Conservation (phyloP, 2,888 invertebrate species). For the Lapara coniferarum region DNA sequence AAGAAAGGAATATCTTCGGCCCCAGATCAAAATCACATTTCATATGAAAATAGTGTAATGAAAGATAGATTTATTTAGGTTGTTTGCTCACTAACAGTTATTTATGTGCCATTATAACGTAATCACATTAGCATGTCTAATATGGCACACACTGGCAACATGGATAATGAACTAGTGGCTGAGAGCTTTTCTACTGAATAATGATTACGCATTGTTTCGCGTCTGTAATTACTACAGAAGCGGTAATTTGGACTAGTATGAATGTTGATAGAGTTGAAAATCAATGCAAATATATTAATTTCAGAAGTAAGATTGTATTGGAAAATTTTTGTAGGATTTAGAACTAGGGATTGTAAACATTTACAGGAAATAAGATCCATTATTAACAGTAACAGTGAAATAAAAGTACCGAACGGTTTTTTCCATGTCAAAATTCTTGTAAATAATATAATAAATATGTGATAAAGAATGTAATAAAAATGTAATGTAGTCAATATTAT, state of each 20-base stretch:
- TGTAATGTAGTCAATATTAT: too few species aligned
- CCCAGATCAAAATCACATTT: not conserved
- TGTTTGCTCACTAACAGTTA: slow-evolving; percentile 25
- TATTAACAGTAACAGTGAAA: too few species aligned
- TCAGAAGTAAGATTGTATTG: too few species aligned
- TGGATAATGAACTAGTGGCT: not conserved
- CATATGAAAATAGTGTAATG: slow-evolving; percentile 3
- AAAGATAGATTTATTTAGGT: not conserved
- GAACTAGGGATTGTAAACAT: too few species aligned
- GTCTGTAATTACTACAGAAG: not conserved
- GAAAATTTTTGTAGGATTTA: too few species aligned
- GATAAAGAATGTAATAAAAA: too few species aligned
- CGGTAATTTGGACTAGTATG: not conserved
- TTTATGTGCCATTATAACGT: slow-evolving; percentile 31
- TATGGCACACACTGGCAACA: slow-evolving; percentile 16
- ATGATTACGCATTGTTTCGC: not conserved
- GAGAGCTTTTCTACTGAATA: not conserved
- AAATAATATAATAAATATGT: too few species aligned
- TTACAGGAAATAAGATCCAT: too few species aligned
- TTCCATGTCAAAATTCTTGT: too few species aligned
- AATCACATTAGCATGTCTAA: slow-evolving; percentile 33
- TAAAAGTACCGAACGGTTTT: too few species aligned
- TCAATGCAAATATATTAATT: not conserved
- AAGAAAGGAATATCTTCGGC: too few species aligned
- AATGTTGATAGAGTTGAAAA: not conserved